Evolutionary conservation across 2,113 vertebrate species (phyloP), one percentile per base, ranked within the genome.

Genomic region (Thomomys bottae): DNA sequence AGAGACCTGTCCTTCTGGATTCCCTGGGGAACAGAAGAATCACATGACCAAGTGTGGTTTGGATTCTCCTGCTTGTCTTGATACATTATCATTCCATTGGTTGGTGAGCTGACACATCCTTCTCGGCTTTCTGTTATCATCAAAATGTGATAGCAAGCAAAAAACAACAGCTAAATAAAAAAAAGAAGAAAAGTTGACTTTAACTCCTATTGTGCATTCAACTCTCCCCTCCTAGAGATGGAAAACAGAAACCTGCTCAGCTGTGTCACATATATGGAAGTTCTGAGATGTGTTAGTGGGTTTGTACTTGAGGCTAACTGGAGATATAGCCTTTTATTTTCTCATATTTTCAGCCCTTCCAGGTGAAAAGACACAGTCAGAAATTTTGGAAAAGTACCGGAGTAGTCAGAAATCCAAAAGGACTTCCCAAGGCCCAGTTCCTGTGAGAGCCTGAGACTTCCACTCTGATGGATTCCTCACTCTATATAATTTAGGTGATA

Each of bases 101-200:
- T 11, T 75, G 42, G 14, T 11, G 72, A 23, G 26, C 81, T 68
- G 18, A 18, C 66, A 3, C 32, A 34, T 59, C 59, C 57, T 70
- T 42, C 28, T 59, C 72, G 18, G 14, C 68, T 87, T 91, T 91
- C 78, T 70, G 23, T 77, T 67, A 66, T 24, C 82, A 63, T 83
- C 12, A 89, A 70, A 83, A 80, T n/a, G 11, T 40, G 40, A 66
- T 70, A 71, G 24, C 28, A 91, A 88, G 63, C 42, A 24, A 66
- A 54, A 32, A 78, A n/a, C 7, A 20, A 59, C 2, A 67, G 81
- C 64, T 34, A n/a, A 66, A 18, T 66, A 64, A 81, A 42, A 54
- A 54, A 54, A 42, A 54, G 18, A 54, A 15, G 15, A 54, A 49
- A 81, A 77, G 30, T 18, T 40, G 23, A 67, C 0, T 72, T 66